phyloP scores from a whole-genome alignment of 2,888 invertebrate species.

The Xestobium rufovillosum region DNA sequence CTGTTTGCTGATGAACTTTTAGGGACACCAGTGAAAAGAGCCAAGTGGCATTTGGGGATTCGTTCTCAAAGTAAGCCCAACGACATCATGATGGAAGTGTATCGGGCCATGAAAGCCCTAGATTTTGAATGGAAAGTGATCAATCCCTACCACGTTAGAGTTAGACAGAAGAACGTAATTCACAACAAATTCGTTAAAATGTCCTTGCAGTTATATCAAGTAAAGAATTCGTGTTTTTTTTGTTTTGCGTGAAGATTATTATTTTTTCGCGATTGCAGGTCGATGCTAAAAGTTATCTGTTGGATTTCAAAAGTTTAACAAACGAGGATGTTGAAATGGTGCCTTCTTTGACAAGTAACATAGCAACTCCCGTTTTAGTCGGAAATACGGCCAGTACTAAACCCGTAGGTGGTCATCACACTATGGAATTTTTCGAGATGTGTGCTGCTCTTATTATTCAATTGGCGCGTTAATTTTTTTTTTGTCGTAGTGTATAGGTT shows the following conservation, averaged over 20 bases:
- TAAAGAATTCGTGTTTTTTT: constrained; percentile 20
- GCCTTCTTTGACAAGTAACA: constrained; percentile 37
- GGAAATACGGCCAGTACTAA: constrained; percentile 33
- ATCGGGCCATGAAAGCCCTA: constrained; percentile 96
- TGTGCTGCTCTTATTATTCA: constrained; percentile 98
- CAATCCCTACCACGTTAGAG: constrained; percentile 93
- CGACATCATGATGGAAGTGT: constrained; percentile 99
- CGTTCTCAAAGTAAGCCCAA: constrained; percentile 98
- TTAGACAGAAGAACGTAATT: constrained; percentile 80
- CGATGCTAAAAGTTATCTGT: constrained; percentile 92
- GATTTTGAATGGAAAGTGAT: constrained; percentile 99
- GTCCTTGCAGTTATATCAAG: constrained; percentile 96
- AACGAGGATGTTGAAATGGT: constrained; percentile 59
- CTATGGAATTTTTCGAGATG: constrained; percentile 99
- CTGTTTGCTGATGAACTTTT: not conserved
- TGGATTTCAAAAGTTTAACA: constrained; percentile 95
- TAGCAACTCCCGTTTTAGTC: constrained; percentile 35
- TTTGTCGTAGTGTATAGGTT: no score
- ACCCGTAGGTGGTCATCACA: constrained; percentile 71
- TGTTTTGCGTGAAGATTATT: not conserved
- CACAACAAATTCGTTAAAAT: constrained; percentile 85
- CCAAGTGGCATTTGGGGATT: constrained; percentile 99
- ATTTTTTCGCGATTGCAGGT: constrained; percentile 47
- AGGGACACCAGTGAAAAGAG: constrained; percentile 67
- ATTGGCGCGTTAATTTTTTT: constrained; percentile 75